Conservation (phyloP, 2,888 invertebrate species). For the Gortyna flavago region DNA sequence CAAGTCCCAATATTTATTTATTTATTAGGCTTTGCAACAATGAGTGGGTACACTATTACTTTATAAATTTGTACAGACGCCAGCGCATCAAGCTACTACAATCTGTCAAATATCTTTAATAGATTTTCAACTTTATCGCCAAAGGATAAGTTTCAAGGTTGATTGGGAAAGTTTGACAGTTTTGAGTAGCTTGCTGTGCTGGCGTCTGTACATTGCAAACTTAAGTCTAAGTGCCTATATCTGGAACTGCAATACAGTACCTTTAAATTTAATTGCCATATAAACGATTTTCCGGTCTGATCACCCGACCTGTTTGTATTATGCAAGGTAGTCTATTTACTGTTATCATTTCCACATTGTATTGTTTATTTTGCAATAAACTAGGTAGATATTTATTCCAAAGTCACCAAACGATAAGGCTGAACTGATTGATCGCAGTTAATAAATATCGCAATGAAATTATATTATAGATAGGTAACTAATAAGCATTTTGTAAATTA, state of each 20-base stretch:
- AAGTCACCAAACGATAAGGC: constrained; percentile 40
- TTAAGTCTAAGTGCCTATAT: not conserved
- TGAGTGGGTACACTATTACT: too few species aligned
- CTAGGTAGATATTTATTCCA: not conserved
- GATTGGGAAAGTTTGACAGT: too few species aligned
- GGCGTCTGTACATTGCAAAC: too few species aligned
- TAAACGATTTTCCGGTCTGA: too few species aligned
- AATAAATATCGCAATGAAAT: not conserved
- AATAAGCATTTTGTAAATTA: constrained; percentile 2
- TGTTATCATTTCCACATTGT: constrained; percentile 24
- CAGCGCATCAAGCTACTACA: too few species aligned
- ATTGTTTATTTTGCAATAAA: constrained; percentile 4
- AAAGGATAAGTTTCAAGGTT: too few species aligned
- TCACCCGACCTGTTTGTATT: constrained; percentile 1
- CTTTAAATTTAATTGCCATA: not conserved
- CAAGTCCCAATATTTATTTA: too few species aligned
- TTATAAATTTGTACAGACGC: too few species aligned
- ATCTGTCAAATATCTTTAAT: too few species aligned
- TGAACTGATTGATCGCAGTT: constrained; percentile 2
- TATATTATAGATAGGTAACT: not conserved
- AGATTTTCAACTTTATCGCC: too few species aligned
- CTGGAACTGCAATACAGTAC: not conserved
- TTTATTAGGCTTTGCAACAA: too few species aligned
- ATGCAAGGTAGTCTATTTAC: not conserved
- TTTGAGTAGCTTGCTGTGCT: too few species aligned